phyloP scores from a whole-genome alignment of 2,797 vertebrate genomes.

The Sebastes taczanowskii region DNA sequence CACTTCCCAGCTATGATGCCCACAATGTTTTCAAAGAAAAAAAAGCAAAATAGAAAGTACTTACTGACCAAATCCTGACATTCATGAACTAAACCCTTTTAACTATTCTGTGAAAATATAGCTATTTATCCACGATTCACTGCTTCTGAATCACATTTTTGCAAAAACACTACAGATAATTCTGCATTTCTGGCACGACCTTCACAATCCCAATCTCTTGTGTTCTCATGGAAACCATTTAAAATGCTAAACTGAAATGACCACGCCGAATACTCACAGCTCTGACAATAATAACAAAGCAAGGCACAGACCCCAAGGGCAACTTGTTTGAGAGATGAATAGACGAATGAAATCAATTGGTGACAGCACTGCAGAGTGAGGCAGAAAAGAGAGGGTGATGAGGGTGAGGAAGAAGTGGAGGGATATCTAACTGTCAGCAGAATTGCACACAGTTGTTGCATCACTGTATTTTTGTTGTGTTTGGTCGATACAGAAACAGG shows the following conservation, averaged over 20 bases:
- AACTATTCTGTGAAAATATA: not conserved
- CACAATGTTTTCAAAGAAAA: not conserved
- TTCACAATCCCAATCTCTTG: not conserved
- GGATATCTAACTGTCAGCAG: not conserved
- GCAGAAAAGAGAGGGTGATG: not conserved
- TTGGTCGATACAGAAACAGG: not conserved
- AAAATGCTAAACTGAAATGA: slow-evolving; percentile 31
- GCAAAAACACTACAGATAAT: not conserved
- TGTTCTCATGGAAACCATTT: slow-evolving; percentile 58
- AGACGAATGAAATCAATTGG: slow-evolving; percentile 6
- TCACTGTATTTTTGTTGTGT: not conserved
- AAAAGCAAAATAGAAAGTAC: not conserved
- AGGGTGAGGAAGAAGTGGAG: not conserved
- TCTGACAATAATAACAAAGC: slow-evolving; percentile 28
- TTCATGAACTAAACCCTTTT: not conserved
- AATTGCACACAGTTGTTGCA: not conserved
- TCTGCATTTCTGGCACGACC: slow-evolving; percentile 15
- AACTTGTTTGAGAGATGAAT: slow-evolving; percentile 20
- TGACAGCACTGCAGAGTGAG: not conserved
- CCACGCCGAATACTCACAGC: not conserved
- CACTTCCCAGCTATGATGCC: not conserved
- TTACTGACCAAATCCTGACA: not conserved
- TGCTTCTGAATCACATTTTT: not conserved
- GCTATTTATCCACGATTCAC: not conserved
- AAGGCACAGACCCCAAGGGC: not conserved